Conservation (phyloP, 2,888 invertebrate genomes). For the Orchesella flavescens region DNA sequence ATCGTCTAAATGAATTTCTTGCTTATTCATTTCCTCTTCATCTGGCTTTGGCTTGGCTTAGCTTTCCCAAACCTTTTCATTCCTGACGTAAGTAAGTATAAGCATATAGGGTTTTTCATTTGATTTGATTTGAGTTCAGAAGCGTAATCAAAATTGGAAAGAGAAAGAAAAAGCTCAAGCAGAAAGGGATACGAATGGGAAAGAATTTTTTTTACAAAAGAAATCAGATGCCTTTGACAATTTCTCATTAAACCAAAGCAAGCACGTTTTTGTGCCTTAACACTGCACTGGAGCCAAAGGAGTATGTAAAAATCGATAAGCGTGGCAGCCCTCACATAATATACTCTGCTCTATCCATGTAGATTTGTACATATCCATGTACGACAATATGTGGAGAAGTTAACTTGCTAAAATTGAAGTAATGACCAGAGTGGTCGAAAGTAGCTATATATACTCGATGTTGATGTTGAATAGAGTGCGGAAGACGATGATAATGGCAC, state of each 20-base stretch:
- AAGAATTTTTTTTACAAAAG: conserved; percentile 6
- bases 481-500: neutral
- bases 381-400: neutral
- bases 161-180: neutral
- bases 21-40: neutral
- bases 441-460: neutral
- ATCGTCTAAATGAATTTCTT: neutral
- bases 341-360: neutral
- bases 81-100: too few species aligned
- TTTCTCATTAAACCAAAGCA: conserved; percentile 28
- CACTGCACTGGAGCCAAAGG: neutral
- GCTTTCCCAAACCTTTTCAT: too few species aligned
- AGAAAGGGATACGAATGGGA: too few species aligned
- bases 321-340: too few species aligned
- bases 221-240: conserved; percentile 39
- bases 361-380: neutral
- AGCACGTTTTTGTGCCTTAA: neutral
- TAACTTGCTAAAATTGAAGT: conserved; percentile 13
- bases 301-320: neutral
- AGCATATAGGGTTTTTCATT: conserved; percentile 6
- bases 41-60: too few species aligned
- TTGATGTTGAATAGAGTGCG: conserved; percentile 26
- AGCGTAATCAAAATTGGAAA: conserved; percentile 20
- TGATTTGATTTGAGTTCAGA: conserved; percentile 2
- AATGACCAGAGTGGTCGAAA: conserved; percentile 20